Base-by-base conservation (phyloP, 2,888 invertebrate genomes). In the Metallyticus violacea region DNA sequence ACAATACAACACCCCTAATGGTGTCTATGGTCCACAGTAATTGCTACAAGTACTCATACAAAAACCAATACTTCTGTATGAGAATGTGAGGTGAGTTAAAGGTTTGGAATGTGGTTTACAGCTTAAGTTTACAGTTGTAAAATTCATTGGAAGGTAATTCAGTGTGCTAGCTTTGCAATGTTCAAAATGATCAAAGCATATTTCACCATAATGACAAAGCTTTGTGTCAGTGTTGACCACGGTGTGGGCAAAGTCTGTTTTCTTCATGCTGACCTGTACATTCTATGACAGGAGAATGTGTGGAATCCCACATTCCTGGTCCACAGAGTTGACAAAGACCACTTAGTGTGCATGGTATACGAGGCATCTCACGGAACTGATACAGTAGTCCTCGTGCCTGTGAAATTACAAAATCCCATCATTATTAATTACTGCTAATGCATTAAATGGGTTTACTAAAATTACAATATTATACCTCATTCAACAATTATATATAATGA, bases 281-380 rank as follows among this genome's bases (percentile, higher is more conserved):
- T 90, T 97, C 96, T 77, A 98, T 95, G 28, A 96, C 95, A 0
- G 98, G 98, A 87, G 97, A 95, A 91, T 98, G 98, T 6, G 96
- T 96, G 86, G 97, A 97, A 92, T 98, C 98, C 98, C 98, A 98
- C 93, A 98, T 98, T 4, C 98, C 98, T 0, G 97, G 97, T 0
- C 97, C 97, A 91, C 97, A 97, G 87, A 96, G 95, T 90, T 96
- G 96, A 91, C 98, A 98, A 89, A 98, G 93, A 22, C 97, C 97
- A 7, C 96, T 96, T 83, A 99, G 92, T 0, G 97, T 97, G 91
- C 99, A 99, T 0, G 99, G 99, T 87, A 99, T 95, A 89, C 96
- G 95, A 28, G 96, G 94, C 89, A 97, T 92, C 90, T 96, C 96
- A n/a, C 98, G 94, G 92, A 98, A 99, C 91, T 98, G 97, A 91